Base-by-base conservation (phyloP, 2,797 vertebrate genomes). In the Chromobotia macracanthus region DNA sequence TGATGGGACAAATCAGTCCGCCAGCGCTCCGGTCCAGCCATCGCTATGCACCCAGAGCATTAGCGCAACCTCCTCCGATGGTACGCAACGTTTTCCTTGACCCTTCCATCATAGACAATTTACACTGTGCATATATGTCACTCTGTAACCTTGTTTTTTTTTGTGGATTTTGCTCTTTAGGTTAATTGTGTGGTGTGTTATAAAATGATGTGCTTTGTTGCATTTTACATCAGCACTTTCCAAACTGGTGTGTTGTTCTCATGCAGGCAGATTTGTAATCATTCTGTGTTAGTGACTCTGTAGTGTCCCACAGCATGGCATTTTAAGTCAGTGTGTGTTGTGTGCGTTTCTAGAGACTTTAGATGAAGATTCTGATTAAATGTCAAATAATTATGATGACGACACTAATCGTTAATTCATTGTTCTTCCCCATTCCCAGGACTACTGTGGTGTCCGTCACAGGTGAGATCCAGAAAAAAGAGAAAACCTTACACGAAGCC, bases 401-500 rank as follows among this genome's bases (percentile, higher is more conserved):
- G 2, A 28, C 18, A 23, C 5, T n/a, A 1, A 3, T 44, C 11
- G 1, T 55, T 35, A 4, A 61, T 64, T 10, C 3, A 13, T 31
- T 68, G 10, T 65, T 35, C 13, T 61, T 50, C 19, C 38, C 46
- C 72, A 28, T 81, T 71, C 77, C 53, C 88, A 97, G 96, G 94
- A 91, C 90, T 93, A 83, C 91, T 94, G 28, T 97, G 97, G 96
- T 95, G 95, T 88, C 94, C 95, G 15, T 92, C 95, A 79, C 96
- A 94, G 76, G 93, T 92, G 88, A 95, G 91, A 87, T 91, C 93
- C 69, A 93, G 95, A 86, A 98, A 96, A 92, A 99, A 98, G 91
- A 94, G 96, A 87, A 97, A 97, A 88, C 97, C 96, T 19, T 98
- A 98, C 90, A 93, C 96, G 18, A 98, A 99, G 87, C 93, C 92